phyloP scores from a whole-genome alignment of 1,140 invertebrate species.

The Drosophila tristis region DNA sequence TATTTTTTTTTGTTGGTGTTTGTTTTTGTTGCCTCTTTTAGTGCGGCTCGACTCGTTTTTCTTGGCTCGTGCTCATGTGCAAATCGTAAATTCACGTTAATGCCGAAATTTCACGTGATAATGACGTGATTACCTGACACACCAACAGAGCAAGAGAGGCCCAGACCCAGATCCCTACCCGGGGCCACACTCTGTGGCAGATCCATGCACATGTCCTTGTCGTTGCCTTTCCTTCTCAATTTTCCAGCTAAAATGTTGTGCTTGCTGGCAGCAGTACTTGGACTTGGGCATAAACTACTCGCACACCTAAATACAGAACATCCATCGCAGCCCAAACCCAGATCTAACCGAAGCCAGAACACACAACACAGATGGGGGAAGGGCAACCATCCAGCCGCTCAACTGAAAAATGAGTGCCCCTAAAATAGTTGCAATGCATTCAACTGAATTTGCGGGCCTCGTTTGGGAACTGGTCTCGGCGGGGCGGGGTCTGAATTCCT shows the following conservation, averaged over 20 bases:
- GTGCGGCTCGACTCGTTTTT: constrained; percentile 16
- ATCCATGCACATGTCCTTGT: constrained; percentile 55
- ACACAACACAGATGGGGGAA: neutral
- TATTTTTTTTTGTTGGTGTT: constrained; percentile 15
- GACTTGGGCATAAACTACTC: constrained; percentile 50
- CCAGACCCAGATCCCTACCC: constrained; percentile 8
- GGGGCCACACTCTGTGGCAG: constrained; percentile 10
- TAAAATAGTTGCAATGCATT: constrained; percentile 61
- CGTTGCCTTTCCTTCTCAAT: constrained; percentile 22
- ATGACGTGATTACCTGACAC: constrained; percentile 81
- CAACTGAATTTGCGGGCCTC: constrained; percentile 28
- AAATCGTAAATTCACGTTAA: constrained; percentile 82
- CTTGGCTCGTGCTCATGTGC: constrained; percentile 73
- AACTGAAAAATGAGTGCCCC: constrained; percentile 54
- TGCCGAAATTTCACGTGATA: constrained; percentile 83
- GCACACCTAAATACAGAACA: constrained; percentile 34
- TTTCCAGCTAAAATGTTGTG: constrained; percentile 15
- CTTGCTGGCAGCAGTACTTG: constrained; percentile 23
- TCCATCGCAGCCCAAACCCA: constrained; percentile 5
- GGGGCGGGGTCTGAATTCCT: constrained; percentile 19
- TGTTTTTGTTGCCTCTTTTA: constrained; percentile 13
- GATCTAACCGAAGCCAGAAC: neutral
- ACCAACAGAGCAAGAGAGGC: constrained; percentile 24
- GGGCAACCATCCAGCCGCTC: constrained; percentile 19
- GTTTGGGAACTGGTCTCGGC: constrained; percentile 23